A percentile compares a stretch with the other conserved stretches of the same genome.
Conservation (phyloP, 2,797 vertebrate species). For the Clangula hyemalis region DNA sequence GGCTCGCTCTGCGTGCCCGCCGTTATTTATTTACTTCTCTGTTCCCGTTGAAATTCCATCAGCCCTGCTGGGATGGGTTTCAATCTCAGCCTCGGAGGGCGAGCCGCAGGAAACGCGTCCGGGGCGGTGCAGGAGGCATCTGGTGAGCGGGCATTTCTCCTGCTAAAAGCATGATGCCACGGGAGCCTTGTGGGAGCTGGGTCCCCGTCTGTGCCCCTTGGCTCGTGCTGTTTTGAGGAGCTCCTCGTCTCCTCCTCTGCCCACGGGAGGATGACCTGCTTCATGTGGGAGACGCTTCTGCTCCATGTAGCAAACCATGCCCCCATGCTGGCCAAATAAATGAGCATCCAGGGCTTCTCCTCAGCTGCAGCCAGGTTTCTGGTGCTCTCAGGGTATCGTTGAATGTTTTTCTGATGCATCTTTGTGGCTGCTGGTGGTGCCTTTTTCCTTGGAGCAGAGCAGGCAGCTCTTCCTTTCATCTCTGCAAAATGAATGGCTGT, state of each 20-base stretch:
- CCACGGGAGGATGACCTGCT: not conserved
- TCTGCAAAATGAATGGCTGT: not conserved
- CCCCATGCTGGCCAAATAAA: rapidly evolving
- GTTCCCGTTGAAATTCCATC: not conserved
- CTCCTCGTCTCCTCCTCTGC: not conserved
- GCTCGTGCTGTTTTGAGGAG: not conserved
- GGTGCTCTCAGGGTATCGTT: not conserved
- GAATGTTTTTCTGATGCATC: not conserved
- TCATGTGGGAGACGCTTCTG: not conserved
- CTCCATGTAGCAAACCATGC: rapidly evolving
- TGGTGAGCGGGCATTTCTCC: not conserved
- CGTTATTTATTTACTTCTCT: not conserved
- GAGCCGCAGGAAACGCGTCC: not conserved
- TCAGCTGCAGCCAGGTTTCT: not conserved
- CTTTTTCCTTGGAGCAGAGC: not conserved
- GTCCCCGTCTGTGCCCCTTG: not conserved
- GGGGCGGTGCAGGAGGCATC: not conserved
- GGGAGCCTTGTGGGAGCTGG: not conserved
- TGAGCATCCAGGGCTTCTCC: rapidly evolving
- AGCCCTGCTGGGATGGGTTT: not conserved
- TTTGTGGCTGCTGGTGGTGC: rapidly evolving
- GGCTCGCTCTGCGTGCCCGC: not conserved
- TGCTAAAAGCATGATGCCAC: not conserved
- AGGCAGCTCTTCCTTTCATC: not conserved
- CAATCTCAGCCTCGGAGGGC: not conserved